Conservation (phyloP, 1,140 invertebrate genomes). For the Megathymus violae region DNA sequence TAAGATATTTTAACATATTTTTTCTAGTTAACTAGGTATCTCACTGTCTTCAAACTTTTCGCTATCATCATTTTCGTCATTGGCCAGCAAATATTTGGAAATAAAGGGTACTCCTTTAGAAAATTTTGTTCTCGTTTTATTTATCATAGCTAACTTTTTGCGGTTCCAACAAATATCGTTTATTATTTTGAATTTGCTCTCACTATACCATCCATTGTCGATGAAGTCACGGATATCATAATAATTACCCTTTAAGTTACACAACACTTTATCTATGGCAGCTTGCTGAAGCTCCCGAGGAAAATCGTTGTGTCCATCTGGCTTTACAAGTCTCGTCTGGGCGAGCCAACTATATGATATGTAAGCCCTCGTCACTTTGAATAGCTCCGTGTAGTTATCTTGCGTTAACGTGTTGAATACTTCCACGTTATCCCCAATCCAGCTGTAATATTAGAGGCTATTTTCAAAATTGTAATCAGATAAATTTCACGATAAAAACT, state of each 20-base stretch:
- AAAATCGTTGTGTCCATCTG: constrained; percentile 2
- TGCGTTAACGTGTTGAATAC: constrained; percentile 42
- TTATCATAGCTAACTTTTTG: not conserved
- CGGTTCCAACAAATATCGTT: not conserved
- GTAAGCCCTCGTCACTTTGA: constrained; percentile 51
- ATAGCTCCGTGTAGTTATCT: constrained; percentile 43
- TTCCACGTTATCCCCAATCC: constrained; percentile 54
- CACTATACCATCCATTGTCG: constrained; percentile 32
- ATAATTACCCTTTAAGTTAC: constrained; percentile 45
- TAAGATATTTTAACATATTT: too few species aligned
- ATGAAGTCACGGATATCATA: constrained; percentile 66
- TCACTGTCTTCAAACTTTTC: not conserved
- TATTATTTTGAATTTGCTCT: constrained; percentile 47
- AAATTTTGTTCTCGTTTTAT: constrained; percentile 9
- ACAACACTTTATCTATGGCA: constrained; percentile 46
- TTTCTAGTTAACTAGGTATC: too few species aligned
- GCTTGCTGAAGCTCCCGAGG: constrained; percentile 35
- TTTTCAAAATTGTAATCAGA: too few species aligned
- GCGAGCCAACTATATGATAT: constrained; percentile 46
- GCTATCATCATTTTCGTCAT: constrained; percentile 15
- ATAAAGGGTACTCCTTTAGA: constrained; percentile 25
- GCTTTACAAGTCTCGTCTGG: constrained; percentile 43
- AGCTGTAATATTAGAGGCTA: too few species aligned
- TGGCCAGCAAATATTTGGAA: constrained; percentile 20
- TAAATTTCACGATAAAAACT: too few species aligned